Evolutionary conservation across 1,140 invertebrate species (phyloP).

Genomic region (Aphelinus certus): DNA sequence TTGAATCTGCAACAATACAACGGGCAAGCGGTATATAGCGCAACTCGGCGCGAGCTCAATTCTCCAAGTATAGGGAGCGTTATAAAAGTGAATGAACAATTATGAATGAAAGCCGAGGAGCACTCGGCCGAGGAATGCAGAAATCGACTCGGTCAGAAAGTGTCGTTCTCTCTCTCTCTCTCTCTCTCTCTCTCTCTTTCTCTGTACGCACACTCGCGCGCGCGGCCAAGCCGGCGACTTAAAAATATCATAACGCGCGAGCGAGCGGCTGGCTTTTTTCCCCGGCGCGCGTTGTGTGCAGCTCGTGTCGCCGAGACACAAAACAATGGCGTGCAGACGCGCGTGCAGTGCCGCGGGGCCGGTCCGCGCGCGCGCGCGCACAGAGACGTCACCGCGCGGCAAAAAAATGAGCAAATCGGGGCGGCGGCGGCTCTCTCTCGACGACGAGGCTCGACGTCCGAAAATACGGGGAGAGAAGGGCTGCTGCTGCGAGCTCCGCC

Average conservation of each 20-base stretch:
- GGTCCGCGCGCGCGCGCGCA: neutral
- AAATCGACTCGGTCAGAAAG: constrained; percentile 27
- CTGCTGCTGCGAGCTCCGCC: neutral
- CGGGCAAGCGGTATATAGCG: no score
- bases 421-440: neutral
- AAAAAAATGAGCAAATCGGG: constrained; percentile 14
- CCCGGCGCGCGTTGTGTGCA: constrained; percentile 2
- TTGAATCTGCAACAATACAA: no score
- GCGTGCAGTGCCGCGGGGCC: neutral
- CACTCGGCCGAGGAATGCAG: constrained; percentile 32
- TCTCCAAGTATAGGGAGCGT: neutral
- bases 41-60: no score
- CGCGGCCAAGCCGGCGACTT: neutral
- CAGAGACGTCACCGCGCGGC: neutral
- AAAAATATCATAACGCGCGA: constrained; percentile 36
- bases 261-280: constrained; percentile 4
- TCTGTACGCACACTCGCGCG: constrained; percentile 3
- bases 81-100: constrained; percentile 39
- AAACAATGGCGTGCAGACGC: constrained; percentile 34
- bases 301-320: constrained; percentile 23
- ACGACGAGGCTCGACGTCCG: constrained; percentile 2
- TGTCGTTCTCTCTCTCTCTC: neutral
- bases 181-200: constrained; percentile 9
- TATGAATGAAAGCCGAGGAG: constrained; percentile 40
- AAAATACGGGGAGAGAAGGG: constrained; percentile 4